These are phyloP conservation scores for Catostylus mosaicus DNA, from an alignment of 30 jellyfish, hydroid and myxozoan genomes.

Conservation along the genomic window DNA sequence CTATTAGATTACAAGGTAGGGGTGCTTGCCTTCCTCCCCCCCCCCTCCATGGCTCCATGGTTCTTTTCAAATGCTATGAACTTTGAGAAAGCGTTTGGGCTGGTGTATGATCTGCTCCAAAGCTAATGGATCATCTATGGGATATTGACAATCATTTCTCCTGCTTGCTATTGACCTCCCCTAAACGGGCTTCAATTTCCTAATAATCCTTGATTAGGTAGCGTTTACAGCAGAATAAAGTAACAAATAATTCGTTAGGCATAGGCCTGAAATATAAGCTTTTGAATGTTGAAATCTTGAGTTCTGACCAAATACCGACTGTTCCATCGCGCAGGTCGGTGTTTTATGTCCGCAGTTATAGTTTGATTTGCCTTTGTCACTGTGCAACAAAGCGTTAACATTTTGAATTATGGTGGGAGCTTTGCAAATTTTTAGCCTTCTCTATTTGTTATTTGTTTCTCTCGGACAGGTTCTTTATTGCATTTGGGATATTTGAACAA, in stretches of 20 bases:
- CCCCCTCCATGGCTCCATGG: too few relatives aligned
- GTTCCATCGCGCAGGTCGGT: conserved; percentile 12
- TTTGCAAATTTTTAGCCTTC: conserved; percentile 49
- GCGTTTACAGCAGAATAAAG: background rate
- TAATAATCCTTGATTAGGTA: background rate
- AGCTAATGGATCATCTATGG: too few relatives aligned
- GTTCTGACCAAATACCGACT: too few relatives aligned
- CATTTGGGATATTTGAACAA: conserved; percentile 25
- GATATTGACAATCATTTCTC: too few relatives aligned
- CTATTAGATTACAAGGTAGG: too few relatives aligned
- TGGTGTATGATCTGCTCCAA: too few relatives aligned
- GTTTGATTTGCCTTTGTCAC: conserved; percentile 29
- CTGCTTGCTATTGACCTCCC: background rate
- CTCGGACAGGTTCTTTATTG: conserved; percentile 35
- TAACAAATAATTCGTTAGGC: background rate
- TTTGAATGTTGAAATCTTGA: too few relatives aligned
- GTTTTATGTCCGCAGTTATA: conserved; percentile 3
- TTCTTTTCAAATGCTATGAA: too few relatives aligned
- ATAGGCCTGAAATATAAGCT: background rate
- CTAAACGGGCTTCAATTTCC: background rate
- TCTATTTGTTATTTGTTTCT: conserved; percentile 29
- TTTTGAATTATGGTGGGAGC: conserved; percentile 70
- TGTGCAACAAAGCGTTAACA: conserved; percentile 49
- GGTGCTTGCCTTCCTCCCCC: too few relatives aligned
- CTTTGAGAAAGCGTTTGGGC: too few relatives aligned